Evolutionary conservation across 2,888 invertebrate genomes (phyloP).

Genomic region (Prenolepis imparis): DNA sequence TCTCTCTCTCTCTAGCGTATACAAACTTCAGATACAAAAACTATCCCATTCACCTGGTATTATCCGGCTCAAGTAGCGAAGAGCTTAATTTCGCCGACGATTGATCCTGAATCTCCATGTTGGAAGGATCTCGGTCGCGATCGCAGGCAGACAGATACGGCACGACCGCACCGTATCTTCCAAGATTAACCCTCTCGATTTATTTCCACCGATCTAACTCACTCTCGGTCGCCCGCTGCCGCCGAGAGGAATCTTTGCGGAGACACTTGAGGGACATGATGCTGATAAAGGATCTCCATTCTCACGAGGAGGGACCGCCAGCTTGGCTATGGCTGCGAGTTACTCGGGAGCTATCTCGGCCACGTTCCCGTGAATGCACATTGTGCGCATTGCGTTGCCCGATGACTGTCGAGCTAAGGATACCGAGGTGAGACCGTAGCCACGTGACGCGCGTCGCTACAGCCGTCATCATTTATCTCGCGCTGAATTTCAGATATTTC

Average conservation of each 20-base stretch:
- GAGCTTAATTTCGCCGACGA: constrained; percentile 37
- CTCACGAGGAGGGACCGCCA: constrained; percentile 34
- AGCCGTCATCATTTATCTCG: constrained; percentile 44
- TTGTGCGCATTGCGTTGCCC: constrained; percentile 47
- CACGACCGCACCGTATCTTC: constrained; percentile 1
- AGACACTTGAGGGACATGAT: constrained; percentile 61
- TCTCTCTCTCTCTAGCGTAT: not conserved
- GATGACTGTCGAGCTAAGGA: constrained; percentile 51
- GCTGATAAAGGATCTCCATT: constrained; percentile 63
- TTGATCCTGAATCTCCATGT: constrained; percentile 43
- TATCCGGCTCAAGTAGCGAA: constrained; percentile 2
- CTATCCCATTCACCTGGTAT: constrained; percentile 10
- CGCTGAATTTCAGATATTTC: constrained; percentile 46
- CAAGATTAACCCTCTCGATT: constrained; percentile 64
- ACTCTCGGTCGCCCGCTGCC: constrained; percentile 24
- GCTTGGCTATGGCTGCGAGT: constrained; percentile 33
- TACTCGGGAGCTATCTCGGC: constrained; percentile 38
- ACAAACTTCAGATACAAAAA: constrained; percentile 17
- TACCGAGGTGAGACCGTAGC: constrained; percentile 24
- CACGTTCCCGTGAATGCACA: constrained; percentile 53
- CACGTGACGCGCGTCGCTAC: constrained; percentile 17
- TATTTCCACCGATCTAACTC: constrained; percentile 49
- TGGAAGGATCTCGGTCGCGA: constrained; percentile 2
- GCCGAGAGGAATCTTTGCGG: constrained; percentile 56
- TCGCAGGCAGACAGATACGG: constrained; percentile 4